Percentiles rank a stretch among this genome's conserved stretches.
Conservation (phyloP, 2,113 vertebrate species). For the Typhlomys cinereus region DNA sequence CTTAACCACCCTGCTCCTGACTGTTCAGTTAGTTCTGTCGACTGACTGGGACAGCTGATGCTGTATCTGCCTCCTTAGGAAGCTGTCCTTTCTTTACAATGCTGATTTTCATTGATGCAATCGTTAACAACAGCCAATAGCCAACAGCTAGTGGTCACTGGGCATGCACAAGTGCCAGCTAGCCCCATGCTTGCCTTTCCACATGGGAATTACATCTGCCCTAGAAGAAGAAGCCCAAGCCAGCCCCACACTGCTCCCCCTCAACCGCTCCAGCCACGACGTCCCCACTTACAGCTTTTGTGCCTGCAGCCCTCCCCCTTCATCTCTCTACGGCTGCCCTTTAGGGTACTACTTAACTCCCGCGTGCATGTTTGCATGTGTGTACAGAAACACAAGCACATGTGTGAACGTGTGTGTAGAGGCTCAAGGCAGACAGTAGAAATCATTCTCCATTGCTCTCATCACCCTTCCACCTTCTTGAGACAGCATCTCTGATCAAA, state of each 20-base stretch:
- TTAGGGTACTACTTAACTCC: too few species aligned
- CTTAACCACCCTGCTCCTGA: not conserved
- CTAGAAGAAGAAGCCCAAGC: too few species aligned
- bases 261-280: not conserved
- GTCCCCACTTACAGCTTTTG: not conserved
- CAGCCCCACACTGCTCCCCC: too few species aligned
- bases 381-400: too few species aligned
- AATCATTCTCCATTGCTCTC: too few species aligned
- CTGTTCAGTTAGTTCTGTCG: not conserved
- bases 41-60: fast-evolving
- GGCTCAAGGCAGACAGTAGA: too few species aligned
- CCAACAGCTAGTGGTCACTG: not conserved
- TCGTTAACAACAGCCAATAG: not conserved
- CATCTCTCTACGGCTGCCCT: not conserved
- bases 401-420: too few species aligned
- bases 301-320: not conserved
- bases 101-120: not conserved
- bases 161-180: not conserved
- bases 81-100: not conserved
- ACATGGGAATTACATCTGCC: too few species aligned
- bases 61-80: not conserved
- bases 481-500: too few species aligned
- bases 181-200: too few species aligned
- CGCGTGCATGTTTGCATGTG: too few species aligned
- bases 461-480: too few species aligned